Conservation (phyloP, 2,113 vertebrate species). For the Odobenus rosmarus region DNA sequence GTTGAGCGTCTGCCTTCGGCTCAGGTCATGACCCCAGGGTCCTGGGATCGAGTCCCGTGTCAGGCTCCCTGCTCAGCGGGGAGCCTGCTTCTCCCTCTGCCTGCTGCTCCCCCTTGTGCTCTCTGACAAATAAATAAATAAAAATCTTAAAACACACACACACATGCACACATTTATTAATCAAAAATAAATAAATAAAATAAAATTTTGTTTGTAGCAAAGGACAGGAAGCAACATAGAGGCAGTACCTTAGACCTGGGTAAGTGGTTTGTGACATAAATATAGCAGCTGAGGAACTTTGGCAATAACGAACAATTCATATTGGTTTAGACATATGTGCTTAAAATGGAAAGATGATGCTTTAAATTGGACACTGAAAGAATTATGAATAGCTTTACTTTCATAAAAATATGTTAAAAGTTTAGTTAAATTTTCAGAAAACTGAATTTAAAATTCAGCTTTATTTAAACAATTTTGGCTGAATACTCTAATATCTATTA, state of each 20-base stretch:
- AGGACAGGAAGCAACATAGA: neutral
- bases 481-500: neutral
- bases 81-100: no score
- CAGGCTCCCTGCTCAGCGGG: no score
- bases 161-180: no score
- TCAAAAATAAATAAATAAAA: neutral
- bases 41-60: no score
- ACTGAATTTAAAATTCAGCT: conserved; percentile 16
- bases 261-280: conserved; percentile 8
- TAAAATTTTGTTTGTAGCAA: neutral
- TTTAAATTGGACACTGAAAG: neutral
- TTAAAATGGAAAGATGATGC: neutral
- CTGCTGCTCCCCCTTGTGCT: no score
- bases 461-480: conserved; percentile 35
- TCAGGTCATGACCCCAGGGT: no score
- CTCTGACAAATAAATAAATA: no score
- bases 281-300: neutral
- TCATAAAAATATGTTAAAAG: conserved; percentile 14
- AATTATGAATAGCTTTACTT: conserved; percentile 11
- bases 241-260: neutral
- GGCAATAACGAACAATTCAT: neutral
- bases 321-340: neutral
- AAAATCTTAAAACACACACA: no score
- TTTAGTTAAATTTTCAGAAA: neutral
- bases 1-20: no score